Evolutionary conservation across 2,888 invertebrate genomes (phyloP), one percentile per base, ranked within the genome.

Genomic region (Orthosia cruda): DNA sequence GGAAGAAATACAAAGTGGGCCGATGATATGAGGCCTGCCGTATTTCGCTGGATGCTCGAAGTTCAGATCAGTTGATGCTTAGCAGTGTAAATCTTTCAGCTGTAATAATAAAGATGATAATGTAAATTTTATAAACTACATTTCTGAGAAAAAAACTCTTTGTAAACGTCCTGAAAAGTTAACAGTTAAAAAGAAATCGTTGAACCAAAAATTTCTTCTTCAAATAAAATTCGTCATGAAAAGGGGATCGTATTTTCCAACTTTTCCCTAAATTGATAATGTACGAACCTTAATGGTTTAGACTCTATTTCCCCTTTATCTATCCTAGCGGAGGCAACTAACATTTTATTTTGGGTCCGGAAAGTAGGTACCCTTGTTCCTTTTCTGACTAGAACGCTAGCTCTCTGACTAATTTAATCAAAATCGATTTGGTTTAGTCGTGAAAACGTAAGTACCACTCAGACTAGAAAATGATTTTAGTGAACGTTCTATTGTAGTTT

Each of bases 331-430:
- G n/a, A 40, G 23, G 72, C 15, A 63, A 63, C 52, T 52, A 72
- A 40, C 57, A 54, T 72, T 80, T 77, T 76, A 79, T 71, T 79
- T 71, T 1, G 76, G 76, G 58, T 72, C 32, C 72, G 80, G 80
- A 80, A 72, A 40, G 18, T n/a, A n/a, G n/a, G n/a, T 54, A 71
- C 58, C 73, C 54, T 80, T 80, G 63, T 63, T 49, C 52, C 18
- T 45, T 79, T 79, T 32, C 47, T 45, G 16, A 59, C 52, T 40
- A 79, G 18, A 12, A 15, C 23, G 18, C 49, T 23, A 71, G 49
- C 15, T 62, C n/a, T 40, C 20, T 45, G 13, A 45, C 45, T 76
- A 79, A 76, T 71, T 75, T 55, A 49, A 78, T 70, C 54, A 71
- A 16, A 54, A 70, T 78, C 40, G 54, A 75, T 50, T 75, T 49